Percentiles rank a stretch among this genome's conserved stretches.
Evolutionary conservation across 2,113 vertebrate genomes (phyloP).

Genomic region (Ptyas mucosa): DNA sequence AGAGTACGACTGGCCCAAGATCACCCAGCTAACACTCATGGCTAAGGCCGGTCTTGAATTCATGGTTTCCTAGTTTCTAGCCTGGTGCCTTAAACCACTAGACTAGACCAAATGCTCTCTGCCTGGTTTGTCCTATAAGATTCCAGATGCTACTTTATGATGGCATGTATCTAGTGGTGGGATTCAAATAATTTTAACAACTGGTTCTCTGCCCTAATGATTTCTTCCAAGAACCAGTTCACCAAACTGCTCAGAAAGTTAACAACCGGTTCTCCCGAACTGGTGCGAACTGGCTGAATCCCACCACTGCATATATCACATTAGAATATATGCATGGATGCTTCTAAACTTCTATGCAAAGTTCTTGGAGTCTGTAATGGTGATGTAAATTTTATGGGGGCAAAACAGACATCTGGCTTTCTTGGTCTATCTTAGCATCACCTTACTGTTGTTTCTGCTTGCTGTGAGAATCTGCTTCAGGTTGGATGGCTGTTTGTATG

Average conservation of each 20-base stretch:
- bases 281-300: no score
- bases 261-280: no score
- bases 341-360: not conserved
- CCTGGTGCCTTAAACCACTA: not conserved
- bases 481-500: not conserved
- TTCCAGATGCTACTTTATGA: not conserved
- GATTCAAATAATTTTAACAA: no score
- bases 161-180: no score
- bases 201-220: no score
- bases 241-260: no score
- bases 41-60: not conserved
- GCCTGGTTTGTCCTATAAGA: not conserved
- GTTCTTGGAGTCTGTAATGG: not conserved
- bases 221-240: no score
- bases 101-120: not conserved
- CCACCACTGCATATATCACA: no score
- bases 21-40: not conserved
- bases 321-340: not conserved
- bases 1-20: not conserved
- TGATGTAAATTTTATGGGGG: not conserved
- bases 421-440: not conserved
- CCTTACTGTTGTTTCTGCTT: not conserved
- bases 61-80: not conserved
- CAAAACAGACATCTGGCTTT: not conserved
- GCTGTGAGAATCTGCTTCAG: not conserved